Percentiles rank a stretch among this genome's conserved stretches.
phyloP scores from a whole-genome alignment of 2,113 vertebrate genomes.

The Tupaia tana region DNA sequence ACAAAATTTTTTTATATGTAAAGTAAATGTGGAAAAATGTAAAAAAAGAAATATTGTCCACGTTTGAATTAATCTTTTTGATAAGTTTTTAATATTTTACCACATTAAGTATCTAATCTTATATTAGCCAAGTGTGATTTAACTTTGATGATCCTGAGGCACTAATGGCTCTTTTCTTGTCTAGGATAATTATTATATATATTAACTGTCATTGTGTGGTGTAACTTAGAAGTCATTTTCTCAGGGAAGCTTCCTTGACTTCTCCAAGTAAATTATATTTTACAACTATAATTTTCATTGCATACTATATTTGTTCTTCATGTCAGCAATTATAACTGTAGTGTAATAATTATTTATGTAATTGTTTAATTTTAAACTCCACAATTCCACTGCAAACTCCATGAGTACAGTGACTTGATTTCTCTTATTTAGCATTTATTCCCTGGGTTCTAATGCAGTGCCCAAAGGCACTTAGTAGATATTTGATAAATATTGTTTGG shows the following conservation, averaged over 20 bases:
- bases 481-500: constrained; percentile 11
- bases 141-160: neutral
- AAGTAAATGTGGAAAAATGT: neutral
- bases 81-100: neutral
- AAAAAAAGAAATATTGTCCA: neutral
- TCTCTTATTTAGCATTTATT: neutral
- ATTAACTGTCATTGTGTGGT: neutral
- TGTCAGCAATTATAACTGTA: neutral
- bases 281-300: neutral
- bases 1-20: too few relatives aligned
- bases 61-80: neutral
- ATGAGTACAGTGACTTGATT: neutral
- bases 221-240: constrained; percentile 4
- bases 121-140: neutral
- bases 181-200: neutral
- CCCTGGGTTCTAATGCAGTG: neutral
- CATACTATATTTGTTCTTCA: neutral
- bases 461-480: neutral
- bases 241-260: neutral
- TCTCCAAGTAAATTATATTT: constrained; percentile 37
- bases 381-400: neutral
- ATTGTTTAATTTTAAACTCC: neutral
- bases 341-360: constrained; percentile 16
- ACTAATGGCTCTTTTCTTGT: neutral
- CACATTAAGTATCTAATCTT: neutral